These are phyloP conservation scores for Acutogordius australiensis DNA, from an alignment of 2,888 invertebrate genomes.

Conservation along the genomic window DNA sequence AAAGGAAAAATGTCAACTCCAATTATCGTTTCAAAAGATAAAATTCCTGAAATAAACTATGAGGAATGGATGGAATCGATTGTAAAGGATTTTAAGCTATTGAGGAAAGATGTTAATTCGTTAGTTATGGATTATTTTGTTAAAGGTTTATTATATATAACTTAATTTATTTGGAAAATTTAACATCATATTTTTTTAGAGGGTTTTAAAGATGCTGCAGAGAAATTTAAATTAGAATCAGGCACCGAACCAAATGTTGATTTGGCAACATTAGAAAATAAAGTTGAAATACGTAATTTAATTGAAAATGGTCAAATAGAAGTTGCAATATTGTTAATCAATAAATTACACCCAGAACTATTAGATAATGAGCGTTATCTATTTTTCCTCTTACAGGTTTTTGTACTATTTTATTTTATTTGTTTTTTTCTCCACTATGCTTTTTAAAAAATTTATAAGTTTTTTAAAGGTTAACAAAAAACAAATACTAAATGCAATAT, in stretches of 20 bases:
- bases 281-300: conserved; percentile 39
- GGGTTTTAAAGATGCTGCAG: conserved; percentile 55
- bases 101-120: not conserved
- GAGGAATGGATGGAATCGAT: conserved; percentile 8
- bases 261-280: not conserved
- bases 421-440: conserved; percentile 10
- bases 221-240: conserved; percentile 77
- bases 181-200: conserved; percentile 20
- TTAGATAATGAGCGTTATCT: conserved; percentile 74
- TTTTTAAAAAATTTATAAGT: not conserved
- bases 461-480: too few relatives aligned
- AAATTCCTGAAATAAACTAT: conserved; percentile 1
- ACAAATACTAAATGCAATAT: too few relatives aligned
- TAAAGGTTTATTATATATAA: not conserved
- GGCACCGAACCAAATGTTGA: conserved; percentile 40
- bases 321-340: conserved; percentile 68
- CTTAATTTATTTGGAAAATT: not conserved
- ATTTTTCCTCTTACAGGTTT: conserved; percentile 67
- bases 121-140: conserved; percentile 3
- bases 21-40: not conserved
- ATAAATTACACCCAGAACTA: conserved; percentile 67
- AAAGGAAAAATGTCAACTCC: too few relatives aligned
- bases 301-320: conserved; percentile 68
- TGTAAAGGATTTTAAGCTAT: not conserved
- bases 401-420: conserved; percentile 9